Base-by-base conservation (phyloP, 2,797 vertebrate species). In the Pempheris klunzingeri region DNA sequence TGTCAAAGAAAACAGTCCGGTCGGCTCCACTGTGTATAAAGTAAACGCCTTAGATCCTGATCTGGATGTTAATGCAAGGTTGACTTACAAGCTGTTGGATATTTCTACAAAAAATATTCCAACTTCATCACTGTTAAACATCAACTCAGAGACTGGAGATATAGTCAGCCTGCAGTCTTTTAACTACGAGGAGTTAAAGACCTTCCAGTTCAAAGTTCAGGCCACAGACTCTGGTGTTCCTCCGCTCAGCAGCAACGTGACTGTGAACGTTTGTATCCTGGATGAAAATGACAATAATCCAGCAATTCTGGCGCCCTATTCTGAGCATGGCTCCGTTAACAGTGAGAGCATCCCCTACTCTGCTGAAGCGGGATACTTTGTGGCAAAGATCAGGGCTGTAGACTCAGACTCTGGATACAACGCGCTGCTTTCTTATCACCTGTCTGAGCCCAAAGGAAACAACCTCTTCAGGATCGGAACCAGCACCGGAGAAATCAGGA, bases 1-100 rank as follows among this genome's bases (percentile, higher is more conserved):
- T 71, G 83, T 97, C 0, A 94, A 95, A 39, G 97, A 98, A 83
- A 97, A 98, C 78, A 96, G 94, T 70, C 86, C 86, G 46, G 75
- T 90, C 0, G 96, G 96, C 4, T 90, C 85, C 10, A 49, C 91
- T 58, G 85, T 97, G 36, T 88, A 90, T 82, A 94, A 89, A 8
- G 80, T 96, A n/a, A 92, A 84, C 83, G 96, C 96, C 10, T 79
- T 88, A 3, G 96, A 97, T 90, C 89, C 91, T 1, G 96, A 92
- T 67, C 3, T 65, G 15, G 70, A 83, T 4, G 70, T 86, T 76
- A 97, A 97, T 68, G 94, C 96, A 6, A 90, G 93, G 4, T 52
- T 97, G 62, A 92, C 91, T 18, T 98, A 96, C 64, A 92, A 92
- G 2, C 62, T 97, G 0, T 66, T 96, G n/a, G 90, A 95, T 1